phyloP scores from a whole-genome alignment of 2,888 invertebrate genomes.

The Uropetala carovei region DNA sequence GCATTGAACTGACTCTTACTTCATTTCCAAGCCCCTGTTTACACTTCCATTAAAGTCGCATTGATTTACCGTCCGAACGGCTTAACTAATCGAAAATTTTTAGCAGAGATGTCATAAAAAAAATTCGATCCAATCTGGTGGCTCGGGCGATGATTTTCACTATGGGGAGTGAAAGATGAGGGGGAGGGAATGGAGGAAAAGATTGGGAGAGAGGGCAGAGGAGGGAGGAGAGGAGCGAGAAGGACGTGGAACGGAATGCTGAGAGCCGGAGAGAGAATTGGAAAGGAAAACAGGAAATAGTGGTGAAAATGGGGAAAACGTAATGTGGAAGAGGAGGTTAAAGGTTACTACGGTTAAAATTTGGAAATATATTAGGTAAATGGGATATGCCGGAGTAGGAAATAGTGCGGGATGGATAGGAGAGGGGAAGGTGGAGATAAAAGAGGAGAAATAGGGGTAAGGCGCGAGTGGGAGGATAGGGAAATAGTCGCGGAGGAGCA shows the following conservation, averaged over 20 bases:
- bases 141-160: neutral
- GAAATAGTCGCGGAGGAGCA: too few relatives aligned
- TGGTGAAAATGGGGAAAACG: too few relatives aligned
- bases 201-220: neutral
- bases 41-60: neutral
- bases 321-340: too few relatives aligned
- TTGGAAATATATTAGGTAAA: too few relatives aligned
- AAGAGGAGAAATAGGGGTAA: neutral
- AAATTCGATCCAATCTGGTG: neutral
- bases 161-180: neutral
- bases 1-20: neutral
- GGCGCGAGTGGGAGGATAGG: too few relatives aligned
- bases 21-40: constrained; percentile 10
- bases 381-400: too few relatives aligned
- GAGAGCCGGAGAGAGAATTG: too few relatives aligned
- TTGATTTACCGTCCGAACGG: neutral
- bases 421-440: neutral
- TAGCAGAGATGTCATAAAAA: neutral
- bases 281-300: too few relatives aligned
- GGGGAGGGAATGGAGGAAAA: neutral
- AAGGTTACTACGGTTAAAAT: too few relatives aligned
- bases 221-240: neutral
- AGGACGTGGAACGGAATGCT: too few relatives aligned
- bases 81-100: neutral
- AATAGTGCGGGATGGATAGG: neutral